Evolutionary conservation across 2,113 vertebrate genomes (phyloP), one percentile per base, ranked within the genome.

Genomic region (Cyanistes caeruleus): DNA sequence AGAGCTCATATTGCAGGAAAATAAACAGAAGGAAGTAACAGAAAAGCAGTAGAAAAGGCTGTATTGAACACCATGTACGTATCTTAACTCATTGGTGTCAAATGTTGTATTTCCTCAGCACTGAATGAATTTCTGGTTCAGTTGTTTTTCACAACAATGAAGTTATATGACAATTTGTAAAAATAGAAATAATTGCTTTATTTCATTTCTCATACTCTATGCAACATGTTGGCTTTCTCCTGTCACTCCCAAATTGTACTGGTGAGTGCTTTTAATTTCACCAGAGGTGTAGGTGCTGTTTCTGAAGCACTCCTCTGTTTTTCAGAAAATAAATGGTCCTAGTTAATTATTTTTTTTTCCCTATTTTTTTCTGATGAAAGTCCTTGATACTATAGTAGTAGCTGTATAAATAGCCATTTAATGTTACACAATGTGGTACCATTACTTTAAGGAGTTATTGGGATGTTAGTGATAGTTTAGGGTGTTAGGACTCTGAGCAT

Each of bases 331-430:
- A 65, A 91, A 23, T 74, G 1, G 30, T 37, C 17, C 15, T 28
- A 20, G 7, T 23, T 75, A 20, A 16, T 64, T n/a, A 3, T 6
- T 20, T 6, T 31, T 30, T 27, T 4, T 1, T 1, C 6, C 11
- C 9, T 1, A 4, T 15, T 23, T 16, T 74, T 68, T 84, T 56
- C 44, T 73, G 2, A 49, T 67, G 56, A 82, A 84, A 87, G 39
- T 30, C 13, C 12, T 60, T 48, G 33, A 20, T 11, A 41, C 11
- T 24, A 15, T 37, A 41, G 62, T 51, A 82, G 15, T 33, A 73
- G 13, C n/a, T 65, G 6, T 68, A 33, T 60, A 64, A 68, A 23
- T 41, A 51, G 37, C 37, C 9, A 18, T 60, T 81, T 89, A 44
- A 20, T 51, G 23, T 51, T 73, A 43, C 14, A 39, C 5, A 30